Percentiles rank a stretch among this genome's conserved stretches.
Conservation (phyloP, 2,888 invertebrate genomes). For the Itoplectis maculator region DNA sequence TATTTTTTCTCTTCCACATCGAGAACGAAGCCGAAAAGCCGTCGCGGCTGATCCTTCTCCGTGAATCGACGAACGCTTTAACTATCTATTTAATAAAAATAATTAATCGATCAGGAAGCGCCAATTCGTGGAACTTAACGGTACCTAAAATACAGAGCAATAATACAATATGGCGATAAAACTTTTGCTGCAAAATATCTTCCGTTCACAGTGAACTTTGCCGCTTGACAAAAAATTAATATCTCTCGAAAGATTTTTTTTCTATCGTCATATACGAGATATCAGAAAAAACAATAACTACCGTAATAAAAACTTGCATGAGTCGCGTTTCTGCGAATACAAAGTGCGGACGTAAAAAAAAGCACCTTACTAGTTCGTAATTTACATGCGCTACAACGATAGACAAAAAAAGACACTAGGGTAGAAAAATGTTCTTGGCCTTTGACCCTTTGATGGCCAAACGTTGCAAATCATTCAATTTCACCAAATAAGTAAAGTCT, state of each 20-base stretch:
- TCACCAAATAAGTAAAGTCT: background rate
- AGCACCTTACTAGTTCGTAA: background rate
- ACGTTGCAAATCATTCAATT: background rate
- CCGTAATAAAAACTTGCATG: background rate
- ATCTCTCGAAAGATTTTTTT: background rate
- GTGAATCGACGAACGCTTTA: background rate
- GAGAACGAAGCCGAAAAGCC: background rate
- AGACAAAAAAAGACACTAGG: background rate
- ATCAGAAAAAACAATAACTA: background rate
- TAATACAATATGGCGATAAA: background rate
- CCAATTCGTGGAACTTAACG: background rate
- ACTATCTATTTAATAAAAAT: background rate
- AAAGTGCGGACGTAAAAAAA: background rate
- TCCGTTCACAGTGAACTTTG: background rate
- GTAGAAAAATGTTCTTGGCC: background rate
- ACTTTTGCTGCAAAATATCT: background rate
- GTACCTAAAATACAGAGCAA: too few relatives aligned
- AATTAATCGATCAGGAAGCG: slow-evolving; percentile 2
- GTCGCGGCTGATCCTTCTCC: background rate
- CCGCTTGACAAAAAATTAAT: background rate
- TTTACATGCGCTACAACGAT: background rate
- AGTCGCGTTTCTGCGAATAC: background rate
- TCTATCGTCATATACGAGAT: background rate
- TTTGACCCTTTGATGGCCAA: background rate
- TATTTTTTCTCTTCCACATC: background rate